Base-by-base conservation (phyloP, 2,888 invertebrate genomes). In the Boloria euphrosyne region DNA sequence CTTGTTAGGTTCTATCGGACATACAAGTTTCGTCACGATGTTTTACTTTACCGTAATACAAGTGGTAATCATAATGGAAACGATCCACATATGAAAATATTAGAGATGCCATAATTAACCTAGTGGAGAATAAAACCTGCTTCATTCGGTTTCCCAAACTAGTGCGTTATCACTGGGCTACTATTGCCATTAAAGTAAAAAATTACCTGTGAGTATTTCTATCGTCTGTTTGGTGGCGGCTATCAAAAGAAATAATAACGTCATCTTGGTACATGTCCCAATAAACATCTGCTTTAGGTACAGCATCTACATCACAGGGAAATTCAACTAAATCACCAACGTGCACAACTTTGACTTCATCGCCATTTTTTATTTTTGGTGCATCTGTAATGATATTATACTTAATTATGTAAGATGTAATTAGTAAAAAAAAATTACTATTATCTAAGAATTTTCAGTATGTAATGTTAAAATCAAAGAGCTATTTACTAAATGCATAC, bases 211-310 rank as follows among this genome's bases (percentile, higher is more conserved):
- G 84, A 1, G 79, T 81, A 64, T 88, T 46, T 0, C 70, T 64
- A 0, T 76, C 74, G 44, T 90, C 85, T 0, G 79, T 82, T 2
- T 31, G 61, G 49, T 89, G 84, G 22, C 81, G 76, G 0, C 75
- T 64, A n/a, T 83, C 84, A 0, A 86, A 70, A 0, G 76, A 22
- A 0, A 82, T 70, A 1, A 78, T 75, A 14, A 80, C 77, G 55
- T 84, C 84, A 70, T 77, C 82, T 46, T 85, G 83, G 0, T 73
- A 72, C 72, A 83, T 75, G 52, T 86, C 85, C 90, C 90, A 91
- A 3, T 71, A 76, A 0, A 90, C 87, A 0, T 47, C 70, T 0
- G 90, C 84, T 47, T 71, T 67, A 0, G 90, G 89, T 1, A 78
- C 71, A 0, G 87, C 86, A 13, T 84, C 82, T 0, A 89, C 89